phyloP scores from a whole-genome alignment of 2,888 invertebrate genomes.

The Agriotes lineatus region DNA sequence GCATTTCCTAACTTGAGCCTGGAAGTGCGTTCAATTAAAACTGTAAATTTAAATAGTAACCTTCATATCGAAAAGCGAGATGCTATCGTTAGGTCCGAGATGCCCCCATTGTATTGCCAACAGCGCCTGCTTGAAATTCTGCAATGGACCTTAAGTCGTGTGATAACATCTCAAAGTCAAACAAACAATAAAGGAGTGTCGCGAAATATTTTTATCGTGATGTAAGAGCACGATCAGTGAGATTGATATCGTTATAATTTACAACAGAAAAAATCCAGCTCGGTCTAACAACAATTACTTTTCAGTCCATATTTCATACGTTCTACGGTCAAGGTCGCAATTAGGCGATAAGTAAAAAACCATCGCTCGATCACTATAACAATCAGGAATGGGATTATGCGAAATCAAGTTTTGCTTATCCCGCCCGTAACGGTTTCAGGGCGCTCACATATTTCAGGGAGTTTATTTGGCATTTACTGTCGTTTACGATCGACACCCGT shows the following conservation, averaged over 20 bases:
- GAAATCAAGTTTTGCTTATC: constrained; percentile 9
- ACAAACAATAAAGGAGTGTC: constrained; percentile 26
- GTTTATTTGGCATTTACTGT: neutral
- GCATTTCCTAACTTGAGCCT: neutral
- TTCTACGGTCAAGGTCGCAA: neutral
- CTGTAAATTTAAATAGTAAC: too few species aligned
- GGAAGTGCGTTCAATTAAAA: neutral
- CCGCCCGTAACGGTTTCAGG: neutral
- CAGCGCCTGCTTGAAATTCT: neutral
- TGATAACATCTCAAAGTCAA: constrained; percentile 16
- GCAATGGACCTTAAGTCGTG: constrained; percentile 1
- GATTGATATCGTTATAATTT: neutral
- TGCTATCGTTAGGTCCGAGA: too few species aligned
- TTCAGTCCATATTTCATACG: neutral
- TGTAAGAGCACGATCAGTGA: constrained; percentile 13
- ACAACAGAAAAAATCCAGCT: neutral
- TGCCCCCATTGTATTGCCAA: constrained; percentile 1
- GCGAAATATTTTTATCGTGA: constrained; percentile 25
- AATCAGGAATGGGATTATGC: too few species aligned
- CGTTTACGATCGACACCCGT: neutral
- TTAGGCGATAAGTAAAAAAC: too few species aligned
- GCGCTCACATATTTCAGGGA: neutral
- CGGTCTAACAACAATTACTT: neutral
- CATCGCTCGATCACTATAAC: too few species aligned
- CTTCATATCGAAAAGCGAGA: too few species aligned